Base-by-base conservation (phyloP, 2,888 invertebrate species). In the Tenodera sinensis region DNA sequence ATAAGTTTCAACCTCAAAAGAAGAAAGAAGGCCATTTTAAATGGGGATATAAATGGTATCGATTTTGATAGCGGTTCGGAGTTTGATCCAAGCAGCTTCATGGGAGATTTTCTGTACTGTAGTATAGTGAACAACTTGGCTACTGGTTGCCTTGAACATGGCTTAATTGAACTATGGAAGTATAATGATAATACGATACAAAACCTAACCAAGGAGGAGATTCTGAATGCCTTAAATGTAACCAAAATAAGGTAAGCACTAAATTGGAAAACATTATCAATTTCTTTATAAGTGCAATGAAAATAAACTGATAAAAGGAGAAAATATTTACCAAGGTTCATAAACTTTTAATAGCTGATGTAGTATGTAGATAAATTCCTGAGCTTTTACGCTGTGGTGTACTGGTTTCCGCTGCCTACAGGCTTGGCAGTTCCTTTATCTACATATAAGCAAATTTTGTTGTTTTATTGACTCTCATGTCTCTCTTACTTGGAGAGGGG, bases 81-180 rank as follows among this genome's bases (percentile, higher is more conserved):
- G 4, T 93, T 94, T 90, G 96, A 96, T 92, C 95, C 95, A 7
- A 95, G 95, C 88, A 93, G 95, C 42, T 94, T 95, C 92, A 93
- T 95, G 15, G 94, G 94, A 91, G 93, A 95, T 85, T 93, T 94
- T 2, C 92, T 95, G 85, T 96, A 96, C 92, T 97, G 97, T 93
- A 93, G 93, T 90, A 94, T 97, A 91, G 93, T 96, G 84, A 94
- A 96, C 91, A 94, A 93, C 89, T 94, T 97, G 92, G 94, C 95
- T 90, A 92, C 93, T 87, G 94, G 94, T 83, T 97, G 97, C 92
- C 94, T 95, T 89, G 94, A 95, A 90, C 93, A 94, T 91, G 97
- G 95, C 92, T 94, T 97, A 90, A 93, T 96, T 91, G 97, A 97
- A 92, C 93, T 97, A 91, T 97, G 97, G 96, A 94, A 95, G 84